These are phyloP conservation scores for Antrozous pallidus DNA, from an alignment of 2,797 vertebrate genomes.

Conservation along the genomic window DNA sequence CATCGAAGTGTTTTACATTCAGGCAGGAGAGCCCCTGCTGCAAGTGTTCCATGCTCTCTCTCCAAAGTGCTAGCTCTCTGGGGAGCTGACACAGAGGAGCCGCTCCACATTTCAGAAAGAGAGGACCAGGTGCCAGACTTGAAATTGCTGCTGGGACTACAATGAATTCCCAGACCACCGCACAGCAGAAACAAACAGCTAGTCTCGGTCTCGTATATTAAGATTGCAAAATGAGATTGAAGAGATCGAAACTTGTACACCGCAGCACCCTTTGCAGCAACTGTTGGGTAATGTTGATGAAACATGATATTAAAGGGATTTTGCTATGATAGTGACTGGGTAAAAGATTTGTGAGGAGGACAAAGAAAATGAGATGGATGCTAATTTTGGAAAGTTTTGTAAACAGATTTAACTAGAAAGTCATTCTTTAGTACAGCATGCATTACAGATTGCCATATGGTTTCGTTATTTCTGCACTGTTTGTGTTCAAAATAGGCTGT, in stretches of 20 bases:
- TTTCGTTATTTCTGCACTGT: background rate
- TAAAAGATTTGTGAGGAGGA: background rate
- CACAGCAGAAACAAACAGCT: slow-evolving; percentile 37
- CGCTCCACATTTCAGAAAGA: slow-evolving; percentile 3
- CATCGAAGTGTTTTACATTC: background rate
- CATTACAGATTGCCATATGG: background rate
- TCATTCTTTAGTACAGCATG: background rate
- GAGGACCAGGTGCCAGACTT: slow-evolving; percentile 27
- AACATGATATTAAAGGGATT: background rate
- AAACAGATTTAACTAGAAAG: background rate
- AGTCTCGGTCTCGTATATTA: background rate
- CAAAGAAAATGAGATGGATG: background rate
- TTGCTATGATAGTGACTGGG: background rate
- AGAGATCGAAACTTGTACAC: background rate
- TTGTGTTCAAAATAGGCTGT: background rate
- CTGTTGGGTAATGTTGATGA: background rate
- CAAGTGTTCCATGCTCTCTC: background rate
- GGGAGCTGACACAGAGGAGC: slow-evolving; percentile 53
- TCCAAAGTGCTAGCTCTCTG: background rate
- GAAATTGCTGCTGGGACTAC: slow-evolving; percentile 66
- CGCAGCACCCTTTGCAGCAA: background rate
- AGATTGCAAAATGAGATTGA: slow-evolving; percentile 35
- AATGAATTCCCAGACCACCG: slow-evolving; percentile 50
- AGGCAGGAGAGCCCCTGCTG: background rate
- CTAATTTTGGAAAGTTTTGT: background rate